These are phyloP conservation scores for Riparia riparia DNA, from an alignment of 2,113 vertebrate species.

Conservation along the genomic window DNA sequence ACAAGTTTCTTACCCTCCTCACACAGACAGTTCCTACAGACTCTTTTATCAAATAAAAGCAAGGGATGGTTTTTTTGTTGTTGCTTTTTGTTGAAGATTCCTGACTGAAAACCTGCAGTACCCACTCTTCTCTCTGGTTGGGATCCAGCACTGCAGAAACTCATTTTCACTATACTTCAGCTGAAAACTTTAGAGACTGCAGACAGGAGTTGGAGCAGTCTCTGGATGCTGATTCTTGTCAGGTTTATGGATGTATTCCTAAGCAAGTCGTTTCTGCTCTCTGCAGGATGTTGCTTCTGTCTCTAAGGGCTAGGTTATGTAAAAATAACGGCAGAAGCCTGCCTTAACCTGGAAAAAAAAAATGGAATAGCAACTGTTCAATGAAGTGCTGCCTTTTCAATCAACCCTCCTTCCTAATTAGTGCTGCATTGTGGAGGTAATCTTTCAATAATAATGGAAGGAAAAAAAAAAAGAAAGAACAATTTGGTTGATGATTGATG, in stretches of 20 bases:
- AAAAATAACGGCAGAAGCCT: constrained; percentile 57
- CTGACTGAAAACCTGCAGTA: constrained; percentile 34
- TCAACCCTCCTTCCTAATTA: constrained; percentile 29
- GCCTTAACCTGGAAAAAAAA: constrained; percentile 40
- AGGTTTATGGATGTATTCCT: constrained; percentile 72
- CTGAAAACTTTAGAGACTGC: constrained; percentile 69
- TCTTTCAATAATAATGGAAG: constrained; percentile 25
- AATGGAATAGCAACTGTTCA: neutral
- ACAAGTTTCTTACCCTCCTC: neutral
- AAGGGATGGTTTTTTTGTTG: neutral
- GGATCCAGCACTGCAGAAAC: constrained; percentile 69
- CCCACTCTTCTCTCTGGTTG: constrained; percentile 40
- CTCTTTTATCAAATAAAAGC: neutral
- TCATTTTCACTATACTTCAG: constrained; percentile 59
- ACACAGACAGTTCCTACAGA: neutral
- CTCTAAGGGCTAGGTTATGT: constrained; percentile 55
- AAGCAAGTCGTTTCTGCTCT: constrained; percentile 65
- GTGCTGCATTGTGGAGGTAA: constrained; percentile 6
- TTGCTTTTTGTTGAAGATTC: constrained; percentile 21
- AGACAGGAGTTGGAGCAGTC: constrained; percentile 57
- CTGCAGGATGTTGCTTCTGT: constrained; percentile 67
- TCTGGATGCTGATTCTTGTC: constrained; percentile 72
- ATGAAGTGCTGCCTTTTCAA: neutral
- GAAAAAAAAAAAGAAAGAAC: neutral
- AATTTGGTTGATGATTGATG: constrained; percentile 19